phyloP scores from a whole-genome alignment of 2,888 invertebrate species.

The Ochropacha duplaris region DNA sequence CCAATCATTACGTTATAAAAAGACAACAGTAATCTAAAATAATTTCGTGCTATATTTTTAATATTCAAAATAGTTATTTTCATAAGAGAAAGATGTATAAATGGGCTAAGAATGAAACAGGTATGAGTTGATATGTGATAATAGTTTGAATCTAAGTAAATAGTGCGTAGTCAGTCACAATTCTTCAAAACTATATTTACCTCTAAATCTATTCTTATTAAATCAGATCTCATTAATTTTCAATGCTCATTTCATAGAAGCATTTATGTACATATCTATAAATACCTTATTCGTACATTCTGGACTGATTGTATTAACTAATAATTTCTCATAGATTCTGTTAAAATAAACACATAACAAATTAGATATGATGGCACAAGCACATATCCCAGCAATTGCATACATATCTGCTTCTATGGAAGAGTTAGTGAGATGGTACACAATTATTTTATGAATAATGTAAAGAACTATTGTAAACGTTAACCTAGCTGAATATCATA shows the following conservation, averaged over 20 bases:
- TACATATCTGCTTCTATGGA: constrained; percentile 79
- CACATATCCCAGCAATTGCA: constrained; percentile 56
- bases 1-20: neutral
- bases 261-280: constrained; percentile 52
- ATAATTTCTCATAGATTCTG: neutral
- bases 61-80: constrained; percentile 9
- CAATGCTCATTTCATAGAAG: constrained; percentile 65
- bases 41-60: constrained; percentile 3
- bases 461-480: constrained; percentile 29
- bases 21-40: neutral
- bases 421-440: constrained; percentile 41
- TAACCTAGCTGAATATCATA: constrained; percentile 9
- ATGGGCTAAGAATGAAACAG: constrained; percentile 37
- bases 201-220: constrained; percentile 16
- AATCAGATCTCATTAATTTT: constrained; percentile 48
- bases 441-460: constrained; percentile 11
- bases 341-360: neutral
- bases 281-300: neutral
- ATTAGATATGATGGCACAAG: constrained; percentile 24
- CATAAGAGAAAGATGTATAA: constrained; percentile 22
- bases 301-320: constrained; percentile 7
- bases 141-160: constrained; percentile 63
- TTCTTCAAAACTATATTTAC: constrained; percentile 42
- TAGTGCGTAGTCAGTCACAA: constrained; percentile 40
- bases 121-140: constrained; percentile 73